Conservation (phyloP, 2,113 vertebrate species). For the Triplophysa rosa region DNA sequence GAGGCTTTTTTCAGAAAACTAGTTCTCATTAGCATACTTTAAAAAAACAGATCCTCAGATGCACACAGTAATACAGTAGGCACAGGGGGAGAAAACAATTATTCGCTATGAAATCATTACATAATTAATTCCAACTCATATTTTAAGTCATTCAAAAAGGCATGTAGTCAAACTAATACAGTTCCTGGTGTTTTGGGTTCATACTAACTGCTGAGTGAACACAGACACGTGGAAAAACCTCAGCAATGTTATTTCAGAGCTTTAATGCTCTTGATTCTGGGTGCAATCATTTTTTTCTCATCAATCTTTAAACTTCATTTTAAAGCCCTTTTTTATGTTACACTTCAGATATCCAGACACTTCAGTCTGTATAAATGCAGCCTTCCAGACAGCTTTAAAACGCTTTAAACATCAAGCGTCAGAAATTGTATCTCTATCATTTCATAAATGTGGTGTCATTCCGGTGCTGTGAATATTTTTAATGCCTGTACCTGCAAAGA, state of each 20-base stretch:
- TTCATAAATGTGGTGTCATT: not conserved
- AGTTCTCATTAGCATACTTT: slow-evolving; percentile 2
- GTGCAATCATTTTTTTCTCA: not conserved
- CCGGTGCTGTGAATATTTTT: too few relatives aligned
- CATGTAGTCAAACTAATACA: slow-evolving; percentile 4
- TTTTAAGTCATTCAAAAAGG: slow-evolving; percentile 4
- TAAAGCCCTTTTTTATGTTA: not conserved
- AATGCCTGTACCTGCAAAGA: not conserved
- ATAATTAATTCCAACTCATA: not conserved
- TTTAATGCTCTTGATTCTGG: not conserved
- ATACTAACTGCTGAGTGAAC: not conserved
- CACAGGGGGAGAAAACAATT: not conserved
- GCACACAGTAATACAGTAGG: not conserved
- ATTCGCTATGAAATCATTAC: slow-evolving; percentile 15
- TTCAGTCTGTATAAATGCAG: not conserved
- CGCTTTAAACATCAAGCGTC: slow-evolving; percentile 9
- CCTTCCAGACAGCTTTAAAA: slow-evolving; percentile 7
- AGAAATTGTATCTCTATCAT: not conserved
- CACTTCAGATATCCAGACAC: not conserved
- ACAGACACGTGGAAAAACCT: not conserved
- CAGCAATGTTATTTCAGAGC: not conserved
- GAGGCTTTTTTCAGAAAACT: slow-evolving; percentile 10
- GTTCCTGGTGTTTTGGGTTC: not conserved
- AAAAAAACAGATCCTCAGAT: slow-evolving; percentile 2
- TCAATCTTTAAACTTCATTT: not conserved